Evolutionary conservation across 2,888 invertebrate genomes (phyloP).

Genomic region (Ptycholaimellus sp.): DNA sequence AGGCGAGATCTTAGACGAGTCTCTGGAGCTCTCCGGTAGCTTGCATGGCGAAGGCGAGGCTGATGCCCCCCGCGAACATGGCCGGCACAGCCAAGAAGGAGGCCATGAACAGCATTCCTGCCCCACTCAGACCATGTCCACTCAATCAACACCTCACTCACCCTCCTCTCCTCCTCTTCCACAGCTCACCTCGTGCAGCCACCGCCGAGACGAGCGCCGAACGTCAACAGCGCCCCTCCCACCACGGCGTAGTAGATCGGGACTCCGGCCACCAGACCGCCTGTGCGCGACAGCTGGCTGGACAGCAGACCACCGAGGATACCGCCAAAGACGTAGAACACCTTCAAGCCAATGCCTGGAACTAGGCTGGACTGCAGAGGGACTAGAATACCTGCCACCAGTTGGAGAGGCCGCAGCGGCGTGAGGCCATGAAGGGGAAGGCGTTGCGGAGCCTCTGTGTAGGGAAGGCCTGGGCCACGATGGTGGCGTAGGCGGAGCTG

Average conservation of each 20-base stretch:
- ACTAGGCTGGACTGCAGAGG: background rate
- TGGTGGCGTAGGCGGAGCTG: background rate
- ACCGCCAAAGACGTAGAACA: background rate
- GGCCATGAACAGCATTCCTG: background rate
- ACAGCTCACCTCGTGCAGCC: constrained; percentile 1
- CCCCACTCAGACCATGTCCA: constrained; percentile 2
- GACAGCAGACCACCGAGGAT: background rate
- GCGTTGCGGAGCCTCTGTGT: background rate
- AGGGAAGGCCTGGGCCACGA: background rate
- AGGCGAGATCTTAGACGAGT: no score
- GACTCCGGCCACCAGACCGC: background rate
- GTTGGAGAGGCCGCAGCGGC: background rate
- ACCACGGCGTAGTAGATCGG: background rate
- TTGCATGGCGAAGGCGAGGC: background rate
- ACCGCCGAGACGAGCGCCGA: background rate
- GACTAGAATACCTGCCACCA: constrained; percentile 4
- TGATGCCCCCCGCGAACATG: constrained; percentile 3
- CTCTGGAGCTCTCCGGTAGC: background rate
- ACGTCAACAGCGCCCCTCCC: background rate
- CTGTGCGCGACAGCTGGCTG: background rate
- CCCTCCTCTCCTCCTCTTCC: no score
- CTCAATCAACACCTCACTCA: no score
- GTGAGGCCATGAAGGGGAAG: background rate
- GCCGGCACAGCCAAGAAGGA: background rate
- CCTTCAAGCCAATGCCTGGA: background rate